These are phyloP conservation scores for Eristalinus sepulchralis DNA, from an alignment of 2,888 invertebrate genomes.

Conservation along the genomic window DNA sequence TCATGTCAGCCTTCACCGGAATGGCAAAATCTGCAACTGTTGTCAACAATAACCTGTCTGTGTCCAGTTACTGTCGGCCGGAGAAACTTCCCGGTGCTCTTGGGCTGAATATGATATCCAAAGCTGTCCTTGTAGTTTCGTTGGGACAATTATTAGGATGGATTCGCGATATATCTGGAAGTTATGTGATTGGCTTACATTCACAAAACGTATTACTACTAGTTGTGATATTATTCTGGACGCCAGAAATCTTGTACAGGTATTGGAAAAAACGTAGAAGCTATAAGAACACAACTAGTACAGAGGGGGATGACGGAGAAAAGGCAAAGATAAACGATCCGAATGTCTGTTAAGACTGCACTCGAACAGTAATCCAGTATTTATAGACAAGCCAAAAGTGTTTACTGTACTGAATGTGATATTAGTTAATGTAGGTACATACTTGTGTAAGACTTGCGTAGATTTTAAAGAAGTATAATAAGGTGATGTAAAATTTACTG, in stretches of 20 bases:
- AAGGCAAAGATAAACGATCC: constrained; percentile 27
- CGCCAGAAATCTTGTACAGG: constrained; percentile 83
- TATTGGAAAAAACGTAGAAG: constrained; percentile 77
- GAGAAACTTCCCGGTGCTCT: constrained; percentile 86
- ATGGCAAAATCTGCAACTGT: constrained; percentile 87
- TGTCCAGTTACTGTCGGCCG: constrained; percentile 85
- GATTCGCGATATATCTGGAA: constrained; percentile 85
- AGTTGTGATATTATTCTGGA: constrained; percentile 83
- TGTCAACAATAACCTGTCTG: constrained; percentile 87
- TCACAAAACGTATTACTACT: constrained; percentile 84
- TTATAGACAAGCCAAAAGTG: background rate
- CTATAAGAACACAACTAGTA: background rate
- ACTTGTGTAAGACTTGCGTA: constrained; percentile 11
- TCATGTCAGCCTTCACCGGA: constrained; percentile 85
- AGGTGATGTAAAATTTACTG: background rate
- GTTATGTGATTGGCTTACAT: constrained; percentile 85
- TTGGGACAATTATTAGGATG: constrained; percentile 85
- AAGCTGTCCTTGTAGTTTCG: constrained; percentile 86
- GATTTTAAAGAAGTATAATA: background rate
- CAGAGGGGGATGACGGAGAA: background rate
- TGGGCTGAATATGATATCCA: constrained; percentile 87
- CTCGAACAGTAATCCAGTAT: constrained; percentile 24
- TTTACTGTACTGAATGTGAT: background rate
- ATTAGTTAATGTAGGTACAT: background rate
- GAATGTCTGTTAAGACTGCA: constrained; percentile 24